Base-by-base conservation (phyloP, 2,113 vertebrate genomes). In the Lepus americanus region DNA sequence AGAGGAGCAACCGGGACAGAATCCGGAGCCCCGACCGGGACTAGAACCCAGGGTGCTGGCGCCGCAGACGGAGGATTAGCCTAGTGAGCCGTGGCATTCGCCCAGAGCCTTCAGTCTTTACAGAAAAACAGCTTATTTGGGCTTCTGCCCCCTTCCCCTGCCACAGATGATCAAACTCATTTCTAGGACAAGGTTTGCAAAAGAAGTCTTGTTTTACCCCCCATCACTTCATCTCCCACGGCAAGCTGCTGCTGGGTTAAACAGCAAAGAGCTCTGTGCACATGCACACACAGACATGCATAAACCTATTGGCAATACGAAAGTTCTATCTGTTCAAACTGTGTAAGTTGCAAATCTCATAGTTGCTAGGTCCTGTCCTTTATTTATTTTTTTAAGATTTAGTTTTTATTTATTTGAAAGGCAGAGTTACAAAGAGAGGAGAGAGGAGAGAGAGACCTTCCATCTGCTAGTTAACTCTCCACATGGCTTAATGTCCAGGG, bases 241-340 rank as follows among this genome's bases (percentile, higher is more conserved):
- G 3, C 13, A 66, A 92, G 39, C 49, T 78, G 6, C 1, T 39
- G 3, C 1, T 59, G 19, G 13, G 4, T 59, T 19, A 59, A 11
- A 17, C 19, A 39, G 33, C 6, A 17, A 9, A 44, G 23, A 19
- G 44, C 25, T 25, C 78, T 31, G 6, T 1, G 7, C 11, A 27
- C 1, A 3, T 29, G 10, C 11, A 36, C 2, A 3, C 29, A 25
- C 17, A 0, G 5, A 9, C 0, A 5, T 3, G 16, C 10, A 3
- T 14, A 20, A 72, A 53, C 3, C 13, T 63, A 33, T 9, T 27
- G 33, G 29, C 44, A 70, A 77, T 64, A 55, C 6, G 6, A 69
- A 51, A 69, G 23, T 7, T 63, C 12, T 3, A 1, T 12, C 11
- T 51, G 25, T 77, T 95, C 59, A 22, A 69, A 63, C 9, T 13